Base-by-base conservation (phyloP, 2,888 invertebrate genomes). In the Zhengitettix transpicula region DNA sequence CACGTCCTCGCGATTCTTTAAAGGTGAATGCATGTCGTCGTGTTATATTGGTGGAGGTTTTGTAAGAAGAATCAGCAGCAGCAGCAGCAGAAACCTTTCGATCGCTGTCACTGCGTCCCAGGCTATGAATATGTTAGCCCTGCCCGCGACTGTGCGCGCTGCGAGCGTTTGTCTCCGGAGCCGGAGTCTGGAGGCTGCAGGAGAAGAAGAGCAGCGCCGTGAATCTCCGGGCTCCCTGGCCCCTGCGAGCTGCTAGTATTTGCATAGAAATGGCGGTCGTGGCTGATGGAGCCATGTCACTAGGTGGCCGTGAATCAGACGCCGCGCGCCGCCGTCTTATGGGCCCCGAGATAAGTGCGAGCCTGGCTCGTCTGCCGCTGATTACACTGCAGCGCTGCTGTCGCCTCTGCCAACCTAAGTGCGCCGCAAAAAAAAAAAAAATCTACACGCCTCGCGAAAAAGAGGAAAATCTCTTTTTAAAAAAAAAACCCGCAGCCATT, bases 261-360 rank as follows among this genome's bases (percentile, higher is more conserved):
- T 71, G 72, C 73, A 73, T 72, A 71, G 73, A 72, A 72, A 73
- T 71, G 71, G 71, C 68, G 65, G 64, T 66, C 60, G 61, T 65
- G 67, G 70, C 72, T 72, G 73, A 73, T 72, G 73, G 72, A 73
- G 71, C 68, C 71, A 68, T 71, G 73, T 73, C 73, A 73, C 72
- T 71, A 71, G 72, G 72, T 72, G 71, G 68, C 69, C 70, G 71
- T 73, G 72, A 72, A 73, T 73, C 73, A 73, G 71, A 66, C 47
- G 47, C 47, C 47, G 12, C n/a, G 14, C 47, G 12, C 47, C 47
- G 47, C 47, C 47, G 47, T n/a, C 47, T 47, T 47, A 47, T n/a
- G 54, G 40, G 54, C 40, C 28, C 40, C 28, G 12, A 52, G 60
- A 60, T 53, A 60, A 60, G 60, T 60, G 28, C 15, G n/a, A 53